These are phyloP conservation scores for Pygoscelis antarcticus DNA, from an alignment of 2,113 vertebrate species.

Conservation along the genomic window DNA sequence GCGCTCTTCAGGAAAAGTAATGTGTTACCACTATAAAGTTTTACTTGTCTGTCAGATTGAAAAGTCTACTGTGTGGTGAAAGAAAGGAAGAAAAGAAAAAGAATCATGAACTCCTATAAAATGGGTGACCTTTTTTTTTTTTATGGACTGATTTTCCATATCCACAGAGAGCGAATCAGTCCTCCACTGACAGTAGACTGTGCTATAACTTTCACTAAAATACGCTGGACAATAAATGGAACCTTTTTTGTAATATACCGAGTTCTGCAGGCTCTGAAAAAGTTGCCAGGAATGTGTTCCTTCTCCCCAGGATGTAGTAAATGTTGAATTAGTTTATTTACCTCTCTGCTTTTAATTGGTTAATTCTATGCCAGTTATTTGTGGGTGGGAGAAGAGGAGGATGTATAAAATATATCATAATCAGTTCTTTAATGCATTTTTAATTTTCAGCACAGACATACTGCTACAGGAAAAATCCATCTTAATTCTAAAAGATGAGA, in stretches of 20 bases:
- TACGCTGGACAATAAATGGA: neutral
- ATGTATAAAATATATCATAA: conserved; percentile 55
- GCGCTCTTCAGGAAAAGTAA: neutral
- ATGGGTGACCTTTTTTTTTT: neutral
- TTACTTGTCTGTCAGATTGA: neutral
- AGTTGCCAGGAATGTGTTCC: neutral
- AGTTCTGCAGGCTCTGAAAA: neutral
- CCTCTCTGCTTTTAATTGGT: neutral
- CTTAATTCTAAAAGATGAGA: conserved; percentile 58
- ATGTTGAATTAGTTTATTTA: conserved; percentile 45
- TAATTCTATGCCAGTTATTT: conserved; percentile 35
- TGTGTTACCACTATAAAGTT: neutral
- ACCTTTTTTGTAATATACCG: neutral
- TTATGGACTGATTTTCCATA: neutral
- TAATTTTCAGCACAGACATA: conserved; percentile 67
- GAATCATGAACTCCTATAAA: neutral
- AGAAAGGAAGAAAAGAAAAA: neutral
- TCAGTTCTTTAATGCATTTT: conserved; percentile 72
- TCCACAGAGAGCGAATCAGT: neutral
- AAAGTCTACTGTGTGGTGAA: neutral
- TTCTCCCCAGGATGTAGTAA: neutral
- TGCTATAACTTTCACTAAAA: neutral
- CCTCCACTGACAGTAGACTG: neutral
- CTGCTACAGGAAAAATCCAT: conserved; percentile 59
- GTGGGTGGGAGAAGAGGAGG: neutral